phyloP scores from a whole-genome alignment of 2,113 vertebrate species.

The Caloenas nicobarica region DNA sequence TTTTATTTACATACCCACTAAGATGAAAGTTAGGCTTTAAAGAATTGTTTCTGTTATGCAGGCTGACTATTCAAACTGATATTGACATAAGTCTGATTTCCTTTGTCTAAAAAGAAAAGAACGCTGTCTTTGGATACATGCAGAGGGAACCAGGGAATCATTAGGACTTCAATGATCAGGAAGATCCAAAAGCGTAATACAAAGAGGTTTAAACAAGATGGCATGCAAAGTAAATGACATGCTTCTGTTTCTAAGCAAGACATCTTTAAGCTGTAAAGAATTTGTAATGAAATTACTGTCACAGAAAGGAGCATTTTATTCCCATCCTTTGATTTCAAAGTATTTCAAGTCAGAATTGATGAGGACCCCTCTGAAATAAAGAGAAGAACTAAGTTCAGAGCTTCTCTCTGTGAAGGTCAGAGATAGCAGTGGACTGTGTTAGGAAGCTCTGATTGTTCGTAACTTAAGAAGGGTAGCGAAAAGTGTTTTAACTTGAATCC shows the following conservation, averaged over 20 bases:
- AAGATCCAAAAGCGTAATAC: not conserved
- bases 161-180: not conserved
- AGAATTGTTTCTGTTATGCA: not conserved
- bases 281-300: not conserved
- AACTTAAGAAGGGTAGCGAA: not conserved
- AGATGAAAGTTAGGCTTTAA: not conserved
- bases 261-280: not conserved
- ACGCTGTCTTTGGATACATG: not conserved
- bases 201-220: not conserved
- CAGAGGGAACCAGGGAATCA: not conserved
- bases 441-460: not conserved
- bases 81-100: not conserved
- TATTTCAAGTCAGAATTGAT: not conserved
- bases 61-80: not conserved
- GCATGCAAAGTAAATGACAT: not conserved
- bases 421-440: not conserved
- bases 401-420: not conserved
- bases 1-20: not conserved
- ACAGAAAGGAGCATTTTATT: not conserved
- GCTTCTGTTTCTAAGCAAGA: not conserved
- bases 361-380: not conserved
- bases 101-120: not conserved
- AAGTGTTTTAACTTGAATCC: not conserved
- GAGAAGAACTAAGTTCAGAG: not conserved
- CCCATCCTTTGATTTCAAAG: not conserved